Conservation (phyloP, 2,797 vertebrate genomes). For the Geotrypetes seraphini region DNA sequence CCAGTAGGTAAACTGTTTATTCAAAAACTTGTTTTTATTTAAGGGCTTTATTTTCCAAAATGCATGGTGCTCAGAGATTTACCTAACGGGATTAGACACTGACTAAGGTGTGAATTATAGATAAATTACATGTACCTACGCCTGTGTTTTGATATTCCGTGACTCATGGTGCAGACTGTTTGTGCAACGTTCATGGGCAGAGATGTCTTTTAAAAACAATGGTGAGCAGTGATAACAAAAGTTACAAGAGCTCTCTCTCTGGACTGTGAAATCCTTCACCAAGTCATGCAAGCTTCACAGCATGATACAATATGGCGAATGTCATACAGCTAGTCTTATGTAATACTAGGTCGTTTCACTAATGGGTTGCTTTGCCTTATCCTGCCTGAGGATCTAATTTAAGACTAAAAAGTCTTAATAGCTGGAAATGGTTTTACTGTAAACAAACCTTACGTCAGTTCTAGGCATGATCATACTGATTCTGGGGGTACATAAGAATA, state of each 20-base stretch:
- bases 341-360: conserved; percentile 12
- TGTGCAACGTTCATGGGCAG: conserved; percentile 46
- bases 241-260: conserved; percentile 37
- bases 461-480: not conserved
- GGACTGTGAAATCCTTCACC: conserved; percentile 25
- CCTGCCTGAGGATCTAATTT: conserved; percentile 1
- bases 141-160: conserved; percentile 45
- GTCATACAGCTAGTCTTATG: conserved; percentile 12
- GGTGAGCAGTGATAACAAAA: conserved; percentile 17
- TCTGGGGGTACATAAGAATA: no score
- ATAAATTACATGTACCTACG: conserved; percentile 46
- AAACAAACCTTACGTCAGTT: not conserved
- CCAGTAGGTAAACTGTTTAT: conserved; percentile 37
- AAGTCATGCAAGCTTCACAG: conserved; percentile 11
- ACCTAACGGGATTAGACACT: conserved; percentile 57
- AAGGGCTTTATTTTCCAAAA: not conserved
- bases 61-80: conserved; percentile 33
- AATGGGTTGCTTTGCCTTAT: conserved; percentile 7
- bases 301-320: conserved; percentile 18
- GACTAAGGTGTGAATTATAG: conserved; percentile 58
- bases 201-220: conserved; percentile 19
- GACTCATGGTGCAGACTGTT: conserved; percentile 49
- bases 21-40: conserved; percentile 25
- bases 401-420: not conserved
- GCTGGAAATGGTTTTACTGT: not conserved